Evolutionary conservation across 2,113 vertebrate species (phyloP), one percentile per base, ranked within the genome.

Genomic region (Hippoglossus stenolepis): DNA sequence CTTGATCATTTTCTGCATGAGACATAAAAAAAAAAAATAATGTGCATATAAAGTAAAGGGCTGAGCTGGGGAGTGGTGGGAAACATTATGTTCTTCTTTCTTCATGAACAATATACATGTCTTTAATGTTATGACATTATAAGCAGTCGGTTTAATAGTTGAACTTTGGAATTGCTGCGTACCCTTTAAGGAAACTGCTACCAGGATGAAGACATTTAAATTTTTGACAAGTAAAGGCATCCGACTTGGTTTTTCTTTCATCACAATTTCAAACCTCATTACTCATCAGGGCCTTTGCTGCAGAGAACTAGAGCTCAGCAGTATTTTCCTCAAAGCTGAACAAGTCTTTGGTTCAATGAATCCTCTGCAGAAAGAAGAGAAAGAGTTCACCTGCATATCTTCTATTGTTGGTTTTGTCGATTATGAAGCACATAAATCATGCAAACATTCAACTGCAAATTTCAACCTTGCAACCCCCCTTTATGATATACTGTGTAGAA

Each of bases 261-360:
- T 85, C 60, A 77, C 65, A 64, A 35, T 81, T 84, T 81, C 54
- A 84, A 77, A 79, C 78, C 61, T 82, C 53, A 79, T 85, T 85
- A 75, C 70, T 82, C 78, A 79, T 76, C 54, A 45, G 21, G 53
- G 53, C 38, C 61, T 84, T 31, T 74, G 31, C 35, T 72, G 58
- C 31, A 69, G 61, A 76, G 64, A 78, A 67, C 26, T 21, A 15
- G 57, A 73, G 70, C 60, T 75, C 64, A 77, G 70, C 67, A 70
- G 43, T 79, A 38, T 79, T 86, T 86, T 82, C n/a, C 40, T 59
- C 20, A 67, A 80, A 88, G 26, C 57, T 79, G 53, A 59, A 67
- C 13, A 79, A 57, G 8, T 21, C 24, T 73, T 63, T 64, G 58
- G 47, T 83, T 75, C 35, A 76, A 12, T 67, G 17, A 75, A 51